A percentile compares a stretch with the other conserved stretches of the same genome.
phyloP scores from a whole-genome alignment of 92 coral and sea anemone genomes.

The Paramuricea clavata region DNA sequence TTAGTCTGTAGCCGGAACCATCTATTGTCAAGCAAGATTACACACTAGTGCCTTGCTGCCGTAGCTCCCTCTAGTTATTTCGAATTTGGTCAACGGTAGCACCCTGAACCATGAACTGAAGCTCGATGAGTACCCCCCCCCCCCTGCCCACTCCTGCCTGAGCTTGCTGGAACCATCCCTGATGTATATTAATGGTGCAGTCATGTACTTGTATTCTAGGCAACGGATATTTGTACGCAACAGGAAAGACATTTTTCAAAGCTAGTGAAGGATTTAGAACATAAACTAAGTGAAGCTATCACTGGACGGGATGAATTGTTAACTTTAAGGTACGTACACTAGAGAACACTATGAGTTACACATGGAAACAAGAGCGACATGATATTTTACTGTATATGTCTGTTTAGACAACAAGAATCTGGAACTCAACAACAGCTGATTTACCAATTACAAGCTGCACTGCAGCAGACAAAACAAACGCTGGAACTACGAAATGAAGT shows the following conservation, averaged over 20 bases:
- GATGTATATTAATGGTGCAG: not conserved
- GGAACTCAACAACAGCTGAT: constrained; percentile 84
- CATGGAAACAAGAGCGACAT: not conserved
- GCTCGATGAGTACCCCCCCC: no score
- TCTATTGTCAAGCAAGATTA: no score
- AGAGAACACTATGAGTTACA: not conserved
- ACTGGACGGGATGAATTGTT: constrained; percentile 92
- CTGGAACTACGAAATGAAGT: constrained; percentile 81
- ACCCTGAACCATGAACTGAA: no score
- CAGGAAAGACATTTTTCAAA: constrained; percentile 94
- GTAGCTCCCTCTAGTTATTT: no score
- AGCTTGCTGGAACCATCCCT: no score
- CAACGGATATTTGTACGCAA: constrained; percentile 90
- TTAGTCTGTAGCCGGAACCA: no score
- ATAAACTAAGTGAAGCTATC: constrained; percentile 82
- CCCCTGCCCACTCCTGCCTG: no score
- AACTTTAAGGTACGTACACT: constrained; percentile 72
- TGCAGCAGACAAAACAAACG: constrained; percentile 77
- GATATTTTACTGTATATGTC: not conserved
- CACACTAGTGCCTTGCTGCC: no score
- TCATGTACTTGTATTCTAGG: constrained; percentile 55
- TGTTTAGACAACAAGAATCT: constrained; percentile 84
- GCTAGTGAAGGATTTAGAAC: constrained; percentile 81
- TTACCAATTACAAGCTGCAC: constrained; percentile 84
- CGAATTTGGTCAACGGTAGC: no score